These are phyloP conservation scores for Cephus runcator DNA, from an alignment of 2,888 invertebrate species.

Conservation along the genomic window DNA sequence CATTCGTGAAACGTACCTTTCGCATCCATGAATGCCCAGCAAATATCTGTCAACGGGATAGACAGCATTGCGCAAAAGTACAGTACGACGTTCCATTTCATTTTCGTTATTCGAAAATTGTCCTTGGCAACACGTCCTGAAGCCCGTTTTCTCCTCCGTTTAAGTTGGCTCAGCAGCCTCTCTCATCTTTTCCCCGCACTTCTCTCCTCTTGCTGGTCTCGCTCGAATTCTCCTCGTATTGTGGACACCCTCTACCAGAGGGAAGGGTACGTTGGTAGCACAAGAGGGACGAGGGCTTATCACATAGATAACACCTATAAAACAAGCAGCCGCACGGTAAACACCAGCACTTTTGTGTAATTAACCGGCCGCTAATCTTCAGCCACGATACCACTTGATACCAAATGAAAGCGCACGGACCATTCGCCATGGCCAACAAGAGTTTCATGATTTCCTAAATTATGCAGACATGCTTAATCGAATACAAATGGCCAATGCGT, in stretches of 20 bases:
- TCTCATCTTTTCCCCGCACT: constrained; percentile 35
- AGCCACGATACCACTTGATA: constrained; percentile 1
- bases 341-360: constrained; percentile 25
- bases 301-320: constrained; percentile 44
- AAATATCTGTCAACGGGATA: constrained; percentile 43
- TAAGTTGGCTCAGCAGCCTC: constrained; percentile 1
- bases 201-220: constrained; percentile 25
- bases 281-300: constrained; percentile 39
- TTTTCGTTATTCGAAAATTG: constrained; percentile 47
- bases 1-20: constrained; percentile 39
- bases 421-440: too few relatives aligned
- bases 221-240: constrained; percentile 21
- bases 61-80: constrained; percentile 39
- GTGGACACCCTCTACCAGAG: constrained; percentile 24
- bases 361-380: constrained; percentile 23
- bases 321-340: constrained; percentile 27
- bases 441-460: too few relatives aligned
- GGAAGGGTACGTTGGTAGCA: constrained; percentile 11
- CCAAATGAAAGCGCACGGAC: too few relatives aligned
- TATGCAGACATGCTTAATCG: too few relatives aligned
- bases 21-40: constrained; percentile 45
- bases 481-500: too few relatives aligned
- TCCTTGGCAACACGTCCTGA: constrained; percentile 19
- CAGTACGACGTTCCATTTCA: constrained; percentile 50
- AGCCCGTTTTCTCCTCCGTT: constrained; percentile 4